Evolutionary conservation across 2,888 invertebrate species (phyloP).

Genomic region (Pristionchus arcanus): DNA sequence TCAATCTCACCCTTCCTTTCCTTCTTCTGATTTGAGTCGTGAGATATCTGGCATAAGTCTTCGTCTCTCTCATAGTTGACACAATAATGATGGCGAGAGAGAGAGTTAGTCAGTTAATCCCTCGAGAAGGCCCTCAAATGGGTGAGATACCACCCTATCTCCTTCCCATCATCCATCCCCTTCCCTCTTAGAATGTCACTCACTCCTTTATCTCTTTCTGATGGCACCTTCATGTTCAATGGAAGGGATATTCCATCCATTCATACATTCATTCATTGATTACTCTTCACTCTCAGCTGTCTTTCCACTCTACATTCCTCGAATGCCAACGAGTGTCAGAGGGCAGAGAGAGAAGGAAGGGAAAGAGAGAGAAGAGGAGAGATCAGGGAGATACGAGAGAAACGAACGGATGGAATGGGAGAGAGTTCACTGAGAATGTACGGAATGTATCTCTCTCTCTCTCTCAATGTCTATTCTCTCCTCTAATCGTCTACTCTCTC

Average conservation of each 20-base stretch:
- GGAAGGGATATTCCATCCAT: background rate
- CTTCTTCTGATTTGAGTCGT: background rate
- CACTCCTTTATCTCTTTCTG: background rate
- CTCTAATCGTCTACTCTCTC: background rate
- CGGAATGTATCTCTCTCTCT: constrained; percentile 13
- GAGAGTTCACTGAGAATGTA: constrained; percentile 43
- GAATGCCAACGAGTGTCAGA: constrained; percentile 32
- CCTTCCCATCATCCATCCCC: background rate
- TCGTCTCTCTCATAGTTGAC: constrained; percentile 24
- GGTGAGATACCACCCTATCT: constrained; percentile 17
- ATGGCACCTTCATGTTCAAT: background rate
- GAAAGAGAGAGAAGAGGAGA: background rate
- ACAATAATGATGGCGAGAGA: constrained; percentile 36
- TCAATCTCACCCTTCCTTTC: background rate
- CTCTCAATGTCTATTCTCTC: background rate
- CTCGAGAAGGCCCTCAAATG: background rate
- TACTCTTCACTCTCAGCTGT: constrained; percentile 40
- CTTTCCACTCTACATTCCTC: constrained; percentile 21
- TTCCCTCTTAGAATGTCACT: background rate
- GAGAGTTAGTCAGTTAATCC: background rate
- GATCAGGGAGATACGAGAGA: constrained; percentile 12
- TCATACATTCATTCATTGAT: background rate
- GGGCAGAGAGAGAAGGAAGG: background rate
- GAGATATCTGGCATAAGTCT: constrained; percentile 25
- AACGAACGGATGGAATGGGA: background rate